Conservation (phyloP, 2,888 invertebrate genomes). For the Lordiphosa fenestrarum region DNA sequence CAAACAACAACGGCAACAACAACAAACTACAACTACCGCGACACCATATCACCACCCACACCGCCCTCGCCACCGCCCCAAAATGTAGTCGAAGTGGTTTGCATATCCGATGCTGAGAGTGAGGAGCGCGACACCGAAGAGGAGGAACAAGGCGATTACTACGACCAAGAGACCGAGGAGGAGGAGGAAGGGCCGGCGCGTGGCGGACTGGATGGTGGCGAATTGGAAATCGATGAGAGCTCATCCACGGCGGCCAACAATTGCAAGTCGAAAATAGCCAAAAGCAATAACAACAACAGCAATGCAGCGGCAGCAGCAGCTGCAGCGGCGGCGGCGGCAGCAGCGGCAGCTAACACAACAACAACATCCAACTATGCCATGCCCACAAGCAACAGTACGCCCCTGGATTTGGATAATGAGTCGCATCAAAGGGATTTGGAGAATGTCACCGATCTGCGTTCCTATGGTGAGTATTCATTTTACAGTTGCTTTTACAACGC, state of each 20-base stretch:
- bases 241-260: constrained; percentile 15
- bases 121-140: constrained; percentile 36
- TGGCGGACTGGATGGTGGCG: constrained; percentile 1
- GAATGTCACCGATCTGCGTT: constrained; percentile 54
- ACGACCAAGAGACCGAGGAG: constrained; percentile 72
- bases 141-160: constrained; percentile 29
- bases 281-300: constrained; percentile 17
- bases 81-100: constrained; percentile 44
- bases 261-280: constrained; percentile 18
- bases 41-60: constrained; percentile 49
- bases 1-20: constrained; percentile 24
- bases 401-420: constrained; percentile 56
- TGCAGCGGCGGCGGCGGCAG: constrained; percentile 16
- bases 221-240: constrained; percentile 30
- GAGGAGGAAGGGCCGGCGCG: constrained; percentile 29
- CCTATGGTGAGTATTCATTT: constrained; percentile 53
- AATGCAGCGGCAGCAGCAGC: constrained; percentile 33
- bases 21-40: constrained; percentile 52
- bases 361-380: constrained; percentile 29
- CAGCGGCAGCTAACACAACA: constrained; percentile 18
- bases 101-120: constrained; percentile 60
- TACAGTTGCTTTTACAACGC: not conserved
- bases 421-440: constrained; percentile 59
- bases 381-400: constrained; percentile 48
- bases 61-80: constrained; percentile 39